phyloP scores from a whole-genome alignment of 2,113 vertebrate species.

The Limanda limanda region DNA sequence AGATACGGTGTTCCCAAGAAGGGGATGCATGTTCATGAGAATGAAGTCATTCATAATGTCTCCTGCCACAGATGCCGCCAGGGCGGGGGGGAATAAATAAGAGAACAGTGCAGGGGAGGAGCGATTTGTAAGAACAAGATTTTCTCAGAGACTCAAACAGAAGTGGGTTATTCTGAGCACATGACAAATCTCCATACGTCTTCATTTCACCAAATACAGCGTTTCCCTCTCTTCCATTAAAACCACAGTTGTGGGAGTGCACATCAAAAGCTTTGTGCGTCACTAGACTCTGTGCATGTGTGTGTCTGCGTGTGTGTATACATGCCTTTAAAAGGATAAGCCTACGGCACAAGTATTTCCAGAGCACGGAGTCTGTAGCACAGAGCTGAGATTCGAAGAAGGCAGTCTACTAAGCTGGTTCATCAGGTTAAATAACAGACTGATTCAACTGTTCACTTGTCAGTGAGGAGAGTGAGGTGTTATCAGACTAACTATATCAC shows the following conservation, averaged over 20 bases:
- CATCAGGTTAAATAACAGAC: conserved; percentile 34
- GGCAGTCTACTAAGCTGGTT: conserved; percentile 30
- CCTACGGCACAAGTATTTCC: conserved; percentile 37
- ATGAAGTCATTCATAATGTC: neutral
- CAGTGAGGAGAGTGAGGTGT: neutral
- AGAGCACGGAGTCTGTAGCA: conserved; percentile 19
- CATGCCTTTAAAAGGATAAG: conserved; percentile 67
- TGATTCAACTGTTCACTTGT: conserved; percentile 27
- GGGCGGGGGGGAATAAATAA: neutral
- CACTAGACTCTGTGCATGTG: conserved; percentile 25
- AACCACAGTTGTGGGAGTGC: conserved; percentile 14
- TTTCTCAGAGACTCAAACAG: neutral
- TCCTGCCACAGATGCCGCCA: neutral
- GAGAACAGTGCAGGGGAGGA: neutral
- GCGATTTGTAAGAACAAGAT: conserved; percentile 7
- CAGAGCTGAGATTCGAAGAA: conserved; percentile 39
- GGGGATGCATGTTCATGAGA: no score
- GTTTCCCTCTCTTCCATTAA: neutral
- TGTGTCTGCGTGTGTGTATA: conserved; percentile 8
- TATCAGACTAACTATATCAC: conserved; percentile 1
- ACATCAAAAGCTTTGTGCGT: conserved; percentile 40
- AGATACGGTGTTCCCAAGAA: no score
- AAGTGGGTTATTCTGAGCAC: neutral
- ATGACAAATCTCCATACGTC: neutral
- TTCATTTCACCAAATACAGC: neutral